phyloP scores from a whole-genome alignment of 1,140 invertebrate genomes.

The Temnothorax nylanderi region DNA sequence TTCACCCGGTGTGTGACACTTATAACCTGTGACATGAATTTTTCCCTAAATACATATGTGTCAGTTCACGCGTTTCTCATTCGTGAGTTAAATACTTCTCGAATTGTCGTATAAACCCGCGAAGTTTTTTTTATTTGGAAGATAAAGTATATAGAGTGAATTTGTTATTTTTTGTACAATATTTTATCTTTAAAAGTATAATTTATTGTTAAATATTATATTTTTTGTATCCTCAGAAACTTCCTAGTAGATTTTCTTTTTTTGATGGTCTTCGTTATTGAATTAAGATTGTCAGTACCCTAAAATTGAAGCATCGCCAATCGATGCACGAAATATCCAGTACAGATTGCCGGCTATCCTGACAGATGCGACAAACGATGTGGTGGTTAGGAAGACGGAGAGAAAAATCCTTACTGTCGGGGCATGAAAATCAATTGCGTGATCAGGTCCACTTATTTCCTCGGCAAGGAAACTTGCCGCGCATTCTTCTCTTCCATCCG shows the following conservation, averaged over 20 bases:
- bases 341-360: conserved; percentile 8
- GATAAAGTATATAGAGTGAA: neutral
- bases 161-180: neutral
- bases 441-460: conserved; percentile 56
- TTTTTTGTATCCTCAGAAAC: neutral
- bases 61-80: too few species aligned
- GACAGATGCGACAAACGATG: conserved; percentile 25
- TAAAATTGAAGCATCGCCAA: neutral
- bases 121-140: neutral
- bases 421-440: conserved; percentile 58
- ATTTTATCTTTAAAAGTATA: neutral
- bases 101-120: neutral
- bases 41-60: neutral
- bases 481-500: neutral
- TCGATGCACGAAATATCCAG: conserved; percentile 32
- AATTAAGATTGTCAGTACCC: neutral
- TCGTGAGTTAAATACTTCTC: neutral
- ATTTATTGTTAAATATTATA: neutral
- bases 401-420: conserved; percentile 33
- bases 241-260: neutral
- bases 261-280: neutral
- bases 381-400: neutral
- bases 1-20: neutral
- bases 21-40: neutral
- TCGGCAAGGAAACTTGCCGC: conserved; percentile 39